Conservation (phyloP, 2,113 vertebrate genomes). For the Mus pahari region DNA sequence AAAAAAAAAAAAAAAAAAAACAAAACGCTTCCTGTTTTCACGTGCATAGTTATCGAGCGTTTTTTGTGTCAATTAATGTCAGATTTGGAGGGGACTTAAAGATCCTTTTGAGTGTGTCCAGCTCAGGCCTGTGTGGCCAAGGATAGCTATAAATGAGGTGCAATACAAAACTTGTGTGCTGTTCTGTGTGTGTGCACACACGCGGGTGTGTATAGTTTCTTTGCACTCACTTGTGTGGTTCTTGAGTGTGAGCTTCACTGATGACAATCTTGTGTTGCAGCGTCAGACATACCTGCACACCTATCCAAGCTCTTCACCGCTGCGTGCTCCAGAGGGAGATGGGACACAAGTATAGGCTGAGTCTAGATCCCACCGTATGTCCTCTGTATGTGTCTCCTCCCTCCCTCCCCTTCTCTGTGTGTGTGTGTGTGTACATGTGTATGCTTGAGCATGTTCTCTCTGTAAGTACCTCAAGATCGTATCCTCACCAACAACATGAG, state of each 20-base stretch:
- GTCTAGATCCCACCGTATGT: background rate
- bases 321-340: background rate
- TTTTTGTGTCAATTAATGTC: background rate
- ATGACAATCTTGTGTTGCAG: background rate
- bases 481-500: background rate
- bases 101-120: background rate
- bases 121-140: background rate
- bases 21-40: background rate
- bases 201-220: background rate
- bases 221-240: background rate
- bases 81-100: background rate
- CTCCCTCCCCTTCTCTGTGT: no score
- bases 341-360: background rate
- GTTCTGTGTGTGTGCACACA: background rate
- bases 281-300: background rate
- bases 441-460: accelerated
- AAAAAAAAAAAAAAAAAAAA: no score
- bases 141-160: no score
- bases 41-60: background rate
- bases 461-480: background rate
- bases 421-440: no score
- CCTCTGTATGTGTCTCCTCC: background rate
- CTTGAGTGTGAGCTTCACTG: background rate
- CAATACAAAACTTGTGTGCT: background rate
- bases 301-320: background rate